Evolutionary conservation across 1,140 invertebrate genomes (phyloP).

Genomic region (Ganaspis sp.): DNA sequence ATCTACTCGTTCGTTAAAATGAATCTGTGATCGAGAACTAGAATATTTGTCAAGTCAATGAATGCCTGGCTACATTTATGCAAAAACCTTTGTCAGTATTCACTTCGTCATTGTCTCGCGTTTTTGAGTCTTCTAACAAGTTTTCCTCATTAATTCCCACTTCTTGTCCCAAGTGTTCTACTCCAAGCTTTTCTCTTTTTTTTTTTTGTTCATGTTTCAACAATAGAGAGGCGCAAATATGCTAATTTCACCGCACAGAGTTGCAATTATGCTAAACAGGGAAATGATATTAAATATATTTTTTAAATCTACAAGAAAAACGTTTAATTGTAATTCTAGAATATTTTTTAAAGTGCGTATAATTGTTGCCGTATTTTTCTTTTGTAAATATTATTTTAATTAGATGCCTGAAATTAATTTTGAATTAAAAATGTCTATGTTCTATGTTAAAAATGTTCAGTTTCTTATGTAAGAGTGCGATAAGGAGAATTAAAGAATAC

Average conservation of each 20-base stretch:
- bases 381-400: too few relatives aligned
- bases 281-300: too few relatives aligned
- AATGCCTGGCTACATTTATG: neutral
- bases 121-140: neutral
- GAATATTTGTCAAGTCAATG: slow-evolving; percentile 6
- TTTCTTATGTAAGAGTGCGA: neutral
- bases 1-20: neutral
- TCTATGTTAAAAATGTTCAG: too few relatives aligned
- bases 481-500: neutral
- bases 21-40: neutral
- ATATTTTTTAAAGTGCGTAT: too few relatives aligned
- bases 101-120: neutral
- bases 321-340: too few relatives aligned
- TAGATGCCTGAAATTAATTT: too few relatives aligned
- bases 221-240: neutral
- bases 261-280: too few relatives aligned
- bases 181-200: neutral
- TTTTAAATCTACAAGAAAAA: too few relatives aligned
- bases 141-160: slow-evolving; percentile 6
- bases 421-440: too few relatives aligned
- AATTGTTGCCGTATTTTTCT: too few relatives aligned
- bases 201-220: neutral
- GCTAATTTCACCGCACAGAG: neutral
- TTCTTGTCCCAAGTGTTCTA: neutral
- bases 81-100: slow-evolving; percentile 6